Base-by-base conservation (phyloP, 1,140 invertebrate genomes). In the Calephelis nemesis region DNA sequence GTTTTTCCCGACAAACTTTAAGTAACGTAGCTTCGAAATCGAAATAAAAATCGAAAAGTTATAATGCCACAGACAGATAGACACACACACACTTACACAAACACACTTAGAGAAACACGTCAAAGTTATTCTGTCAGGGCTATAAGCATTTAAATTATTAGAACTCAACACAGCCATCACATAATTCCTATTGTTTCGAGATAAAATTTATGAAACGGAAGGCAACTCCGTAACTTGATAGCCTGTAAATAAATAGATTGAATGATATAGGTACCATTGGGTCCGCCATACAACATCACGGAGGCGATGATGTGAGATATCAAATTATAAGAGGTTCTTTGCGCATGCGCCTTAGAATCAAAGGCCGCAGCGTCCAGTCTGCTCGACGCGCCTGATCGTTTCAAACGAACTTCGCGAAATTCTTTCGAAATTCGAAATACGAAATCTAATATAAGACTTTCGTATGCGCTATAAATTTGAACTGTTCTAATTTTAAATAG, bases 281-380 rank as follows among this genome's bases (percentile, higher is more conserved):
- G 82, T 82, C 82, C 81, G 81, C 82, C 80, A 85, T 83, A 81
- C 78, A 82, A 82, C 82, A 83, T 87, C 82, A 84, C 79, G 79
- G 76, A 82, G 80, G 84, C 81, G 83, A 79, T 85, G 84, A 85
- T 84, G 83, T 82, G 83, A 83, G 82, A 90, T 90, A 88, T 90
- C 87, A 90, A 85, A 88, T 87, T 90, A 90, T 88, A 85, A 85
- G 80, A 83, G 82, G 80, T 78, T 79, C 63, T 76, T 71, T 74
- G 81, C 83, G 82, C 87, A 88, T 80, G 87, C 87, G 85, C 84
- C 75, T n/a, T 80, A 13, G 48, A 30, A 48, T 52, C 50, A 63
- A 64, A 70, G 65, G 68, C 73, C 76, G 81, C 76, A 75, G 77
- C 76, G 74, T 78, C 84, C 85, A 88, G 87, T 88, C 81, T 77